Evolutionary conservation across 2,888 invertebrate species (phyloP), one percentile per base, ranked within the genome.

Genomic region (Drosophila subsilvestris): DNA sequence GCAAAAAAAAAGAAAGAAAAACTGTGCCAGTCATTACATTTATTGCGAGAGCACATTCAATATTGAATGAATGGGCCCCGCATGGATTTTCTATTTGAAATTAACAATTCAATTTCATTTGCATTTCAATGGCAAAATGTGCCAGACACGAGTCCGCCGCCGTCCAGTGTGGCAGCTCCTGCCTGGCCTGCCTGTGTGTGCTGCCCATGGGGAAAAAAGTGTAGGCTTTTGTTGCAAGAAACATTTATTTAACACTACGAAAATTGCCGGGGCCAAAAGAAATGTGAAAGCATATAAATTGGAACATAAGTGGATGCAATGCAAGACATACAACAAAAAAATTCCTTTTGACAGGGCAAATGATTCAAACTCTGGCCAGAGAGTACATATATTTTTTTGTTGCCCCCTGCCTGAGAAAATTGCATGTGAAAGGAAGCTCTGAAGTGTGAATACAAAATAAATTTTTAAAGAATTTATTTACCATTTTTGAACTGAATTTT

Each of bases 21-120:
- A 88, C 88, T 85, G 88, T 89, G 82, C 78, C 83, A 82, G 89
- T 88, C 85, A 85, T 89, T 85, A 87, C 89, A 83, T 83, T 83
- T 83, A 83, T 83, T 85, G 89, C 80, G 75, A 88, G 75, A 88
- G 77, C 88, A 83, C 83, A 83, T 83, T 83, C 88, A 85, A 89
- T 87, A 82, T 87, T 89, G 88, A 79, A 88, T 80, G 88, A 88
- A 83, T 83, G 83, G 85, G 14, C 14, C 72, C 85, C 79, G 66
- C 87, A 70, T 82, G 89, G 88, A 89, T 86, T 86, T 88, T 78
- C 83, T 84, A 83, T 83, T 88, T 74, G 78, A 89, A 85, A 89
- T 85, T 85, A 85, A 85, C 85, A 85, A 85, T 89, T 85, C 89
- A 85, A 85, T 89, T 85, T 88, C 83, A 85, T 85, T 85, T 85